phyloP scores from a whole-genome alignment of 2,888 invertebrate genomes.

The Shargacucullia verbasci region DNA sequence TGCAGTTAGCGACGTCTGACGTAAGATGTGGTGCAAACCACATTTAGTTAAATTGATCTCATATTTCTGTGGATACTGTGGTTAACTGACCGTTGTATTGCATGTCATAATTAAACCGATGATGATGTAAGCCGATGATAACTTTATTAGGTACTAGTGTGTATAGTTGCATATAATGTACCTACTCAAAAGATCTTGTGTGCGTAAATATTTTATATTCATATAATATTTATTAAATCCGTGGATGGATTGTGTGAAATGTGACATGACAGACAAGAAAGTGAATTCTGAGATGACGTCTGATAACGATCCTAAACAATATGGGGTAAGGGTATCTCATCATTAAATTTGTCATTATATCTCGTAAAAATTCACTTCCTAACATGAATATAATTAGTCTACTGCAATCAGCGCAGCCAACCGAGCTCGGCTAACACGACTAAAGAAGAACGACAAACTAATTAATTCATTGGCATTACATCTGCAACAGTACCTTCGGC shows the following conservation, averaged over 20 bases:
- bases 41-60: slow-evolving; percentile 12
- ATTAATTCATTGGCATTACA: not conserved
- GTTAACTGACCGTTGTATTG: slow-evolving; percentile 4
- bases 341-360: too few species aligned
- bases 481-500: not conserved
- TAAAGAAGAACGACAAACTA: too few species aligned
- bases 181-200: not conserved
- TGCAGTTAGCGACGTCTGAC: not conserved
- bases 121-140: slow-evolving; percentile 43
- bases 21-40: not conserved
- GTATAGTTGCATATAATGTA: slow-evolving; percentile 28
- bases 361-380: too few species aligned
- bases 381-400: too few species aligned
- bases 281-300: too few species aligned
- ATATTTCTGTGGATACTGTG: slow-evolving; percentile 11
- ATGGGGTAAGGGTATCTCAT: too few species aligned
- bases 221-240: not conserved
- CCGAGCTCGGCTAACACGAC: too few species aligned
- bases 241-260: too few species aligned
- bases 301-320: too few species aligned
- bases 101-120: slow-evolving; percentile 35
- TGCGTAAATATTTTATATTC: slow-evolving; percentile 7
- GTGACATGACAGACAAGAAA: too few species aligned
- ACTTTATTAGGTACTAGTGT: slow-evolving; percentile 31
- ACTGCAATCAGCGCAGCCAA: too few species aligned